phyloP scores from a whole-genome alignment of 2,113 vertebrate genomes.

The Camarhynchus parvulus region DNA sequence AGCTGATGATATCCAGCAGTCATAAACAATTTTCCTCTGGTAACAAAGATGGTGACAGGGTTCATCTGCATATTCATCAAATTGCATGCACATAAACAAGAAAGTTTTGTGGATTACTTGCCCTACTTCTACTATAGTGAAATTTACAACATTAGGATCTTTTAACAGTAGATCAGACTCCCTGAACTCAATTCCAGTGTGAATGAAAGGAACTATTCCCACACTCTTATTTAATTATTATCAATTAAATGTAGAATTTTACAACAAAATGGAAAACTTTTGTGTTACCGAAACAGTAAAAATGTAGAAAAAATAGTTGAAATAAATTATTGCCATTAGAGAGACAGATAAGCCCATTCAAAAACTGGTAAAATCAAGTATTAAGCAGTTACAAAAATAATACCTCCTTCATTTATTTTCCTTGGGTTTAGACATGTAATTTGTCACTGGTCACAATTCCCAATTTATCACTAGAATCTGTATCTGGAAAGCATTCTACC shows the following conservation, averaged over 20 bases:
- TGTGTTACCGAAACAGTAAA: not conserved
- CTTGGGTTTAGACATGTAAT: not conserved
- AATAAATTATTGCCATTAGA: not conserved
- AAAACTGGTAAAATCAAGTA: not conserved
- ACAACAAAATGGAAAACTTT: not conserved
- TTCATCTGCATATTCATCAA: conserved; percentile 56
- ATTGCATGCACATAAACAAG: conserved; percentile 6
- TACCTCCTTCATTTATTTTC: not conserved
- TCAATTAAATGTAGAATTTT: not conserved
- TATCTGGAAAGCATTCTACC: not conserved
- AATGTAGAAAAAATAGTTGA: not conserved
- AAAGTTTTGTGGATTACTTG: not conserved
- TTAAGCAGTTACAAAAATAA: not conserved
- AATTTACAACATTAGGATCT: not conserved
- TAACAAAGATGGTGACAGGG: conserved; percentile 29
- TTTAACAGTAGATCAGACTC: not conserved
- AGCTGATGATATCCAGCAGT: conserved; percentile 18
- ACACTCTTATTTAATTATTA: not conserved
- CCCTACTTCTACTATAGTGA: not conserved
- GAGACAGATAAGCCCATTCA: not conserved
- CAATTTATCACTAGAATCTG: not conserved
- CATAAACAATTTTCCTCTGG: conserved; percentile 61
- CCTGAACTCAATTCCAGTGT: not conserved
- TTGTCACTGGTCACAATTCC: not conserved
- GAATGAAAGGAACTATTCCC: not conserved